Conservation (phyloP, 1,140 invertebrate species). For the Cotesia typhae region DNA sequence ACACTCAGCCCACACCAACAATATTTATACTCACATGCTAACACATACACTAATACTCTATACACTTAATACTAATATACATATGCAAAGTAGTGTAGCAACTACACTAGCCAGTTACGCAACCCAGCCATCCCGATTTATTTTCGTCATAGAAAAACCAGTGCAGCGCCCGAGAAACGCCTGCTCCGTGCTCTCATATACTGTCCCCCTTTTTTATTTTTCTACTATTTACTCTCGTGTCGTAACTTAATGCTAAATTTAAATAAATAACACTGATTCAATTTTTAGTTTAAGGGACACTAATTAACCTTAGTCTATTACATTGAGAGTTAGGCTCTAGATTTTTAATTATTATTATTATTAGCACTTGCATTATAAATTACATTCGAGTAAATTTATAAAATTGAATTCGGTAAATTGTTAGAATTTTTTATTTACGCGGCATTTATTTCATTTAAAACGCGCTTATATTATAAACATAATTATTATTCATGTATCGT, state of each 20-base stretch:
- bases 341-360: neutral
- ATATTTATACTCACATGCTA: too few relatives aligned
- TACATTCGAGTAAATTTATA: neutral
- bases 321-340: neutral
- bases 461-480: neutral
- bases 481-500: too few relatives aligned
- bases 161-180: slow-evolving; percentile 17
- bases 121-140: slow-evolving; percentile 33
- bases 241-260: slow-evolving; percentile 1
- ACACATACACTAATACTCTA: too few relatives aligned
- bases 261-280: slow-evolving; percentile 6
- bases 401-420: too few relatives aligned
- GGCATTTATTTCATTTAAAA: neutral
- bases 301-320: too few relatives aligned
- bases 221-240: neutral
- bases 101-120: slow-evolving; percentile 18
- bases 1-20: too few relatives aligned
- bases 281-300: too few relatives aligned
- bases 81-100: slow-evolving; percentile 13
- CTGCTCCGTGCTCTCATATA: neutral
- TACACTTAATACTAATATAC: too few relatives aligned
- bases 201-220: neutral
- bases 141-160: slow-evolving; percentile 32
- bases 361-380: neutral
- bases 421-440: too few relatives aligned